Evolutionary conservation across 2,888 invertebrate genomes (phyloP), one percentile per base, ranked within the genome.

Genomic region (Homarus gammarus): DNA sequence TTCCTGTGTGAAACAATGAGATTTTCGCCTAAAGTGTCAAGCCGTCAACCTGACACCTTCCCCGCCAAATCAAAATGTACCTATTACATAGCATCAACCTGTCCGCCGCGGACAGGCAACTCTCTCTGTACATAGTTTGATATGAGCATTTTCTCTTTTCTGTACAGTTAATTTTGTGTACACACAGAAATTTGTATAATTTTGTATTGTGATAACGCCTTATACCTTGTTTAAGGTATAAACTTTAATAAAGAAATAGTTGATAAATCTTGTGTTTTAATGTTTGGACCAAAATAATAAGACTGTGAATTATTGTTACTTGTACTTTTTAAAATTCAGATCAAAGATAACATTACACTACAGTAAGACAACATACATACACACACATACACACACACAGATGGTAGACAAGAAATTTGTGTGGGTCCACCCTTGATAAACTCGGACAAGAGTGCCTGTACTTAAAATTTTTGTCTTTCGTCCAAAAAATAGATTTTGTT

Each of bases 171-270:
- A 83, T 81, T 87, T 87, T 88, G 88, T 88, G 88, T 88, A 83
- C 64, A 88, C 88, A 88, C 68, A 88, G 73, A 79, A 84, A 88
- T 88, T 88, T 88, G 88, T 88, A 88, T 88, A 88, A 88, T 88
- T 88, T 88, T 88, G 84, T 88, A 88, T 83, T 88, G 88, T 88
- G 88, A 88, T 88, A 88, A 88, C 77, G 83, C 78, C 79, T 64
- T 88, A 70, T 78, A 68, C 70, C 88, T 88, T 83, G 36, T 49
- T 77, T 51, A 77, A 84, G 88, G 88, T 84, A 83, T 88, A 88
- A 75, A 83, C 61, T 78, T 88, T 83, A 88, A 88, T 88, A 88
- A 88, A 88, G 84, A 88, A 84, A 88, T 88, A 84, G 83, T 88
- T 83, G 73, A 87, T 72, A 38, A 64, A 64, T n/a, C 5, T 27